These are phyloP conservation scores for Oenanthe melanoleuca DNA, from an alignment of 2,113 vertebrate genomes.

Conservation along the genomic window DNA sequence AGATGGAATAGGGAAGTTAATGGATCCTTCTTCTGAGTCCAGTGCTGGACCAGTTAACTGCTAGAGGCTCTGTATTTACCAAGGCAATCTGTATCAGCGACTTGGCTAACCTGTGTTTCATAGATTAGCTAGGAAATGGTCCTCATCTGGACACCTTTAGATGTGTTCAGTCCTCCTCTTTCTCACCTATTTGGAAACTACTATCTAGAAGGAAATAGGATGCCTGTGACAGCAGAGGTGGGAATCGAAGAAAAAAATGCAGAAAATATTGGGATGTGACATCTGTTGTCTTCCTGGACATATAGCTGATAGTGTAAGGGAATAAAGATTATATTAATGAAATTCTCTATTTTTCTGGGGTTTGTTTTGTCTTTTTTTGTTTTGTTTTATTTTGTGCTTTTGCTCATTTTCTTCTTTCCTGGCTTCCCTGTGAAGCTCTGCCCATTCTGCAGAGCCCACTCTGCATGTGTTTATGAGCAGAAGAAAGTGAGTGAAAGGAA, in stretches of 20 bases:
- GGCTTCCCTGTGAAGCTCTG: neutral
- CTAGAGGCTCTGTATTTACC: neutral
- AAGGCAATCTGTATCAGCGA: neutral
- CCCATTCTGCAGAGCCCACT: neutral
- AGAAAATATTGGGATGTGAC: neutral
- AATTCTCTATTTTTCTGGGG: neutral
- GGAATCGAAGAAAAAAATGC: neutral
- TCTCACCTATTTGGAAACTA: neutral
- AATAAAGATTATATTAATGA: neutral
- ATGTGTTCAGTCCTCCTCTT: neutral
- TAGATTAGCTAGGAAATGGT: neutral
- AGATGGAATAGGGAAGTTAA: neutral
- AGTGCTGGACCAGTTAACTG: neutral
- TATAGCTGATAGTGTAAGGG: neutral
- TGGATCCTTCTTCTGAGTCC: neutral
- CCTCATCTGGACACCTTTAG: neutral
- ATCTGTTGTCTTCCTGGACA: neutral
- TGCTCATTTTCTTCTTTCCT: neutral
- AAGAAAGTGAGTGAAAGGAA: slow-evolving; percentile 20
- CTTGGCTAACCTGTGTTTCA: neutral
- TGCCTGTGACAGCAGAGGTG: neutral
- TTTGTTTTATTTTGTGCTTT: neutral
- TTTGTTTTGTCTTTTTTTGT: neutral
- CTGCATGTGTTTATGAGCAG: neutral
- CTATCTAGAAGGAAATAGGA: neutral